Base-by-base conservation (phyloP, 2,888 invertebrate species). In the Eudemis profundana region DNA sequence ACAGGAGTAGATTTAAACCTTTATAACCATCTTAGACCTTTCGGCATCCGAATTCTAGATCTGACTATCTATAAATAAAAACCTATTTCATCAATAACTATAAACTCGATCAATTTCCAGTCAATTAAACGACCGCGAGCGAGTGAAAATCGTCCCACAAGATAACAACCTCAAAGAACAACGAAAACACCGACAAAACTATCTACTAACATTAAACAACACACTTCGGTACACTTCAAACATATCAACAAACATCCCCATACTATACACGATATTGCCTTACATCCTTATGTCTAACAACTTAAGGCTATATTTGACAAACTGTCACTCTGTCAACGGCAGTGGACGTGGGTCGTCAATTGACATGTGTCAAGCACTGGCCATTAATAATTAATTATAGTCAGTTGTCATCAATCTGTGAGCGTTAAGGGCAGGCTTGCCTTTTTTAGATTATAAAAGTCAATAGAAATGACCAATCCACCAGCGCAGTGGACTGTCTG, bases 361-460 rank as follows among this genome's bases (percentile, higher is more conserved):
- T 84, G 89, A 90, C 87, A 88, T 80, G 71, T 85, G 90, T 89
- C 89, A 84, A 74, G 74, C 75, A 77, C 73, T 76, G 78, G 77
- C 79, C 79, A 83, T 86, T 86, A 78, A 81, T 84, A 85, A 65
- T 86, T 87, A 86, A 87, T 88, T 83, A 84, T 78, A 77, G 79
- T 76, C 76, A 76, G 73, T 75, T 72, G 73, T 67, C 70, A 76
- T 78, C 75, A 65, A 62, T 44, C 44, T 53, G 33, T 23, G 36
- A 46, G 59, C 8, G 62, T 71, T 67, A 70, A 67, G 69, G 46
- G 17, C 17, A 15, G 42, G 23, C 8, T 33, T 10, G 8, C 33
- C n/a, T n/a, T n/a, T n/a, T n/a, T 23, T 7, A 33, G 33, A 33
- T 33, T 33, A 33, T 33, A 33, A n/a, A n/a, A n/a, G n/a, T n/a